Conservation (phyloP, 35 echinoderm and acorn worm species). For the Ophiothrix spiculata region DNA sequence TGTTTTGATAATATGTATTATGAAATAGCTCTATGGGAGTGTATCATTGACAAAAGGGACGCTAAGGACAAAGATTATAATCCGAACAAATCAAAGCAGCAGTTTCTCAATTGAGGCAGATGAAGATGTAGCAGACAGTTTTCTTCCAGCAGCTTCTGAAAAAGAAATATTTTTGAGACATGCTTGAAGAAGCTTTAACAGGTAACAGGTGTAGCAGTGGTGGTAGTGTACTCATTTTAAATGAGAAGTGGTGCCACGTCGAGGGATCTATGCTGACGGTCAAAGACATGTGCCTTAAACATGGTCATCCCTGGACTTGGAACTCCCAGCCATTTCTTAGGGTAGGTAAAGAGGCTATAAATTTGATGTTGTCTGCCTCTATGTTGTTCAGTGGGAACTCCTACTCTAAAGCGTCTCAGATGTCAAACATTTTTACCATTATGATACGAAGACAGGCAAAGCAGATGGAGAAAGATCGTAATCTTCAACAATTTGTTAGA, state of each 20-base stretch:
- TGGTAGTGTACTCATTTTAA: neutral
- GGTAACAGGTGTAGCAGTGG: neutral
- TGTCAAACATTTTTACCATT: neutral
- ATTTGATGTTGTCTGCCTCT: neutral
- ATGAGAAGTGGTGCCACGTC: neutral
- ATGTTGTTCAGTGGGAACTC: neutral
- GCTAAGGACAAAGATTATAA: neutral
- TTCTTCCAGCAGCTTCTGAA: too few species aligned
- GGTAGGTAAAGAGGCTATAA: neutral
- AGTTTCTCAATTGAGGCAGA: neutral
- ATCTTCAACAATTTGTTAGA: too few species aligned
- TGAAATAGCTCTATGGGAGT: too few species aligned
- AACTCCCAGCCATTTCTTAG: neutral
- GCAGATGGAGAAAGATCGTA: too few species aligned
- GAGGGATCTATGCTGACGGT: neutral
- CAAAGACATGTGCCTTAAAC: neutral
- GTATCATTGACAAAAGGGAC: neutral
- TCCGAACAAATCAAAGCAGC: neutral
- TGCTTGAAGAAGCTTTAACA: neutral
- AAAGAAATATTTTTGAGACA: neutral
- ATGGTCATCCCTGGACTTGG: too few species aligned
- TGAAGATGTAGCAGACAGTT: neutral
- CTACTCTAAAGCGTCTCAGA: neutral
- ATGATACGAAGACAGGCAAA: too few species aligned
- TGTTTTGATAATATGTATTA: too few species aligned